phyloP scores from a whole-genome alignment of 2,888 invertebrate species.

The Malacosoma neustria region DNA sequence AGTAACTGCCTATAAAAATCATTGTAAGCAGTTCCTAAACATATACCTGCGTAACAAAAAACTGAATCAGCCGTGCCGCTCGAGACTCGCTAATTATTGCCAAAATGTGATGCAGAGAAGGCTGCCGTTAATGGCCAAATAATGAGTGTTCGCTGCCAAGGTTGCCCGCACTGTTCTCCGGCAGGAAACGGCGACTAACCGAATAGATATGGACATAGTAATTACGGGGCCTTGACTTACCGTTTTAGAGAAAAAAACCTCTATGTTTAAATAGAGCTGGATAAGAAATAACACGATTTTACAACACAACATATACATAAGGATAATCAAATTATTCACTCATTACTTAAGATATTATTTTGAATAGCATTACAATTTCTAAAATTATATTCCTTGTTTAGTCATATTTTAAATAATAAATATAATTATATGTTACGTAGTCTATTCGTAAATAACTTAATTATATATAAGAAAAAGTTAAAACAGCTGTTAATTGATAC shows the following conservation, averaged over 20 bases:
- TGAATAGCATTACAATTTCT: too few relatives aligned
- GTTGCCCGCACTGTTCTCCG: conserved; percentile 47
- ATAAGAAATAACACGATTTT: conserved; percentile 14
- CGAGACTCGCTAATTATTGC: conserved; percentile 42
- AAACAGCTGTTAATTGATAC: neutral
- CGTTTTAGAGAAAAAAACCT: conserved; percentile 65
- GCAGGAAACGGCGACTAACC: conserved; percentile 61
- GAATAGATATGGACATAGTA: conserved; percentile 67
- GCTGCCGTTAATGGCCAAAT: conserved; percentile 60
- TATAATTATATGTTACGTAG: too few relatives aligned
- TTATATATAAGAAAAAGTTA: too few relatives aligned
- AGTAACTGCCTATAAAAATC: too few relatives aligned
- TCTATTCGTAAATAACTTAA: too few relatives aligned
- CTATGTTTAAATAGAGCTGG: conserved; percentile 47
- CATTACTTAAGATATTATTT: too few relatives aligned
- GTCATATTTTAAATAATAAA: too few relatives aligned
- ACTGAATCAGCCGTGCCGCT: conserved; percentile 15
- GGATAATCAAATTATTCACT: too few relatives aligned
- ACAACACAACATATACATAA: too few relatives aligned
- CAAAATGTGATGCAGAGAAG: conserved; percentile 54
- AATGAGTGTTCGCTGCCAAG: conserved; percentile 63
- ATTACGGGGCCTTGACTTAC: conserved; percentile 68
- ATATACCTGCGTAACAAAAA: too few relatives aligned
- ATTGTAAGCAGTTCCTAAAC: too few relatives aligned
- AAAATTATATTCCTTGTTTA: too few relatives aligned